Conservation (phyloP, 2,113 vertebrate species). For the Dunckerocampus dactyliophorus region DNA sequence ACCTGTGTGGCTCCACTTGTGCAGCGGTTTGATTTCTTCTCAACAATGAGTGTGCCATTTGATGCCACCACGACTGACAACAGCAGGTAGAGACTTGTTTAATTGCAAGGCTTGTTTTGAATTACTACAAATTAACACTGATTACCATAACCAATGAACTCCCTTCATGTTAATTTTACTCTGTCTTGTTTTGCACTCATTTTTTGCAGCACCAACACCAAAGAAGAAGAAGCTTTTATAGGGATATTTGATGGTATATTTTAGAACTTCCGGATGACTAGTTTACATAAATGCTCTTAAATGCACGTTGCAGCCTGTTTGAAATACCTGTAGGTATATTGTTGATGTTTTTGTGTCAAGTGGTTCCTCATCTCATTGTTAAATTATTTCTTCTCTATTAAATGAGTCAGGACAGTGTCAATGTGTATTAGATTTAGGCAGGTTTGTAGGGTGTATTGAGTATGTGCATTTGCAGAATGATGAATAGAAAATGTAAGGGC, state of each 20-base stretch:
- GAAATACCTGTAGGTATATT: background rate
- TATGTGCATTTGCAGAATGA: background rate
- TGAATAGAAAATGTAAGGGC: background rate
- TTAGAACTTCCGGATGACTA: conserved; percentile 55
- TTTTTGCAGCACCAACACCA: conserved; percentile 57
- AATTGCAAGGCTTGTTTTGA: background rate
- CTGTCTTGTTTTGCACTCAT: background rate
- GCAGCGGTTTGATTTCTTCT: conserved; percentile 60
- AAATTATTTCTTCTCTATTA: conserved; percentile 13
- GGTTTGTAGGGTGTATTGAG: background rate
- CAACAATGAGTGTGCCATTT: conserved; percentile 11
- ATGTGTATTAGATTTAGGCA: background rate
- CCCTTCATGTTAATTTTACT: background rate
- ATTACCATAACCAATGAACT: background rate
- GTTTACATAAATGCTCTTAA: background rate
- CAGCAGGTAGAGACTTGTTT: conserved; percentile 40
- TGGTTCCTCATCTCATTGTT: conserved; percentile 1
- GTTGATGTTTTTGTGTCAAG: background rate
- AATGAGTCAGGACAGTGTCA: background rate
- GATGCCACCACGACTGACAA: conserved; percentile 14
- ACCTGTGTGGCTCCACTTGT: background rate
- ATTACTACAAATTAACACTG: background rate
- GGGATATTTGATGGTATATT: conserved; percentile 94
- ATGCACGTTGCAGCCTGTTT: conserved; percentile 10
- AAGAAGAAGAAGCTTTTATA: conserved; percentile 78